phyloP scores from a whole-genome alignment of 2,113 vertebrate species.

The Herpailurus yagouaroundi region DNA sequence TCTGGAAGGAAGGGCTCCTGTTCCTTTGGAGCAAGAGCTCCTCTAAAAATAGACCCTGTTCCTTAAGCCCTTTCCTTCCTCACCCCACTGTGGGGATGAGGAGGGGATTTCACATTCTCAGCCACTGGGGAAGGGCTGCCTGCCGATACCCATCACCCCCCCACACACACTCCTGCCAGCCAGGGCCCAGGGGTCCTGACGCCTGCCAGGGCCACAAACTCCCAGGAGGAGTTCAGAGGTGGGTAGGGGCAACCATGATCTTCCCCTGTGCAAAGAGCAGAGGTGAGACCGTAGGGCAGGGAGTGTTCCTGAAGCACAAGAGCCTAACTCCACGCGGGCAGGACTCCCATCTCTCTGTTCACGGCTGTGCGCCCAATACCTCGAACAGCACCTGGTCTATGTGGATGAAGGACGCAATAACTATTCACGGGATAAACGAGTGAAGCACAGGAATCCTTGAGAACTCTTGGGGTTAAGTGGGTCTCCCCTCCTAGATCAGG shows the following conservation, averaged over 20 bases:
- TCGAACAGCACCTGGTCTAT: neutral
- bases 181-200: neutral
- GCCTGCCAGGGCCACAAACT: neutral
- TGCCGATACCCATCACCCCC: neutral
- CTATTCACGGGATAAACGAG: rapidly evolving
- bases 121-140: neutral
- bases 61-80: neutral
- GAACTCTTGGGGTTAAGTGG: neutral
- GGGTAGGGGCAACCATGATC: rapidly evolving
- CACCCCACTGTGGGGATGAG: neutral
- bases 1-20: neutral
- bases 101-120: neutral
- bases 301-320: rapidly evolving
- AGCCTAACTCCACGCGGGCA: rapidly evolving
- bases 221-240: neutral
- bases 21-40: neutral
- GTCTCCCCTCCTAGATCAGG: neutral
- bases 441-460: neutral
- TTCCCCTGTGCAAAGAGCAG: neutral
- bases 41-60: conserved; percentile 47
- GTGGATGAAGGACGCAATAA: no score
- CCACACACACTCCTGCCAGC: neutral
- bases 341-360: neutral
- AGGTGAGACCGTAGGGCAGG: rapidly evolving
- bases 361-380: neutral